Percentiles rank a stretch among this genome's conserved stretches.
These are phyloP conservation scores for Dryadula phaetusa DNA, from an alignment of 2,888 invertebrate species.

Conservation along the genomic window DNA sequence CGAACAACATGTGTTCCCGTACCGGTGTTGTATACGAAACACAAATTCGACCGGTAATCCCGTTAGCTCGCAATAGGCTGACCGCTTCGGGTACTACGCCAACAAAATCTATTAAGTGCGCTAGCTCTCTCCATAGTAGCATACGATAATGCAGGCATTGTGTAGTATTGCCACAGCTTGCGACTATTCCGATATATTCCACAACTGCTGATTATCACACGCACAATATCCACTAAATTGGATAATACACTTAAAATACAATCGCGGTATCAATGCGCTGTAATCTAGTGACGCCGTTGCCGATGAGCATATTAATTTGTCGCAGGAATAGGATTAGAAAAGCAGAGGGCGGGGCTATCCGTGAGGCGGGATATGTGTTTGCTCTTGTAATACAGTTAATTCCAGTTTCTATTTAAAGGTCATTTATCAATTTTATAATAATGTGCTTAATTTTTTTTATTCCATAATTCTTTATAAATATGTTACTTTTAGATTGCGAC, in stretches of 20 bases:
- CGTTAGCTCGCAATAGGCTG: slow-evolving; percentile 76
- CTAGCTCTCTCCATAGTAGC: slow-evolving; percentile 73
- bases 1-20: slow-evolving; percentile 60
- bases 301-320: slow-evolving; percentile 84
- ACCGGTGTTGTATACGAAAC: slow-evolving; percentile 63
- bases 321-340: slow-evolving; percentile 78
- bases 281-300: slow-evolving; percentile 82
- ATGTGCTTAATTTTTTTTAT: too few relatives aligned
- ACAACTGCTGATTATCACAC: slow-evolving; percentile 79
- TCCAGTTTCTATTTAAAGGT: not conserved
- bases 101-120: slow-evolving; percentile 82
- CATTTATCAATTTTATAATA: too few relatives aligned
- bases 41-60: slow-evolving; percentile 76
- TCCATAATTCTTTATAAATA: not conserved
- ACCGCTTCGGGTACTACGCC: slow-evolving; percentile 67
- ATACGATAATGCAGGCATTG: slow-evolving; percentile 73
- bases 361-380: slow-evolving; percentile 49
- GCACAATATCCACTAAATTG: slow-evolving; percentile 86
- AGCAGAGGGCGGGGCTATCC: slow-evolving; percentile 52
- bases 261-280: slow-evolving; percentile 81
- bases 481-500: not conserved
- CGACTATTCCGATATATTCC: slow-evolving; percentile 68
- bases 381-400: not conserved
- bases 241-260: slow-evolving; percentile 88
- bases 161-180: slow-evolving; percentile 63